These are phyloP conservation scores for Drosophila fungiperda DNA, from an alignment of 2,888 invertebrate genomes.

Conservation along the genomic window DNA sequence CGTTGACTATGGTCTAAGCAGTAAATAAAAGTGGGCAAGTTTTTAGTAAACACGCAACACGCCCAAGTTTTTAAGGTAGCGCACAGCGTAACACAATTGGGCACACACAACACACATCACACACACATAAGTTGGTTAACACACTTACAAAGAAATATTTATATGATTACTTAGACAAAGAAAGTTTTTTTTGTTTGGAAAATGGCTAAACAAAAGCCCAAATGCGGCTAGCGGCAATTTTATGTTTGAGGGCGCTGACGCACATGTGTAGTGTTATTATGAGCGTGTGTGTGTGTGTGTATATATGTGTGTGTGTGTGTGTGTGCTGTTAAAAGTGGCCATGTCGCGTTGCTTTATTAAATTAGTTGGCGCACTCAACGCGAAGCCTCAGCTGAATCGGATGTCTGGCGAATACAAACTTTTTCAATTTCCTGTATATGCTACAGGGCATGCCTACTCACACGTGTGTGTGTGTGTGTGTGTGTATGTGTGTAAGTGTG, in stretches of 20 bases:
- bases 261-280: conserved; percentile 16
- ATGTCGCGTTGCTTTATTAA: conserved; percentile 73
- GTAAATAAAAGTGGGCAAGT: conserved; percentile 58
- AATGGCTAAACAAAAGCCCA: conserved; percentile 47
- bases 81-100: conserved; percentile 19
- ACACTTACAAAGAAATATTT: conserved; percentile 64
- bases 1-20: conserved; percentile 11
- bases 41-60: conserved; percentile 75
- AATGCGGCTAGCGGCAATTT: conserved; percentile 34
- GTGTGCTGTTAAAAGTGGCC: conserved; percentile 62
- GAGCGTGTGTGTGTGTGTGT: conserved; percentile 16
- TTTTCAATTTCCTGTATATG: conserved; percentile 73
- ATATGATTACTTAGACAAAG: conserved; percentile 70
- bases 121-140: conserved; percentile 44
- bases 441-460: background rate
- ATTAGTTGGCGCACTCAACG: conserved; percentile 73
- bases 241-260: conserved; percentile 27
- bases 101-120: conserved; percentile 10
- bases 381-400: conserved; percentile 62
- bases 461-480: conserved; percentile 21
- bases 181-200: conserved; percentile 50
- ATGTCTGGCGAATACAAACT: conserved; percentile 71
- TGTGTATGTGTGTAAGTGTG: conserved; percentile 27
- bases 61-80: conserved; percentile 50
- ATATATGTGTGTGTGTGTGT: conserved; percentile 16